These are phyloP conservation scores for Noctua comes DNA, from an alignment of 2,888 invertebrate species.

Conservation along the genomic window DNA sequence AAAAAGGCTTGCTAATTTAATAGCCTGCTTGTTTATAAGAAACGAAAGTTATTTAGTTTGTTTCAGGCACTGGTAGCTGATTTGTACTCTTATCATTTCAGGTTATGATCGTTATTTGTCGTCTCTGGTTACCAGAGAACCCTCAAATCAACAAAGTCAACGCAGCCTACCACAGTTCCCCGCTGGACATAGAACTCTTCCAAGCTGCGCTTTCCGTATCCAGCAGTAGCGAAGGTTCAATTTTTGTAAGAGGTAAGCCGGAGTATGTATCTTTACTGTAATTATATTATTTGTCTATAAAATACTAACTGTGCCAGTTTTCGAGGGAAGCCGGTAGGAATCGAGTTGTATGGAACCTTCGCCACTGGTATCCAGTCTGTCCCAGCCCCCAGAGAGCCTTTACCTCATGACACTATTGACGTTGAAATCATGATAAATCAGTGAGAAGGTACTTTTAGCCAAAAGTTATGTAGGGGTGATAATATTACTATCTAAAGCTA, in stretches of 20 bases:
- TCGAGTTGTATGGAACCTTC: too few relatives aligned
- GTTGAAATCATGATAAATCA: neutral
- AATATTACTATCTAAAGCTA: neutral
- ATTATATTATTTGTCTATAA: too few relatives aligned
- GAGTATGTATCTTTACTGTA: too few relatives aligned
- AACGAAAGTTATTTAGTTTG: neutral
- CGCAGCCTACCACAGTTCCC: neutral
- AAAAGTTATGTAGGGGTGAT: neutral
- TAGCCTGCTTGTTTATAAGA: neutral
- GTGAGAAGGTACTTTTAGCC: too few relatives aligned
- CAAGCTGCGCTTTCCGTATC: neutral
- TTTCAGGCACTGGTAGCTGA: neutral
- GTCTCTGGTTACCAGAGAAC: neutral
- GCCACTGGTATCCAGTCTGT: too few relatives aligned
- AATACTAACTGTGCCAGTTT: too few relatives aligned
- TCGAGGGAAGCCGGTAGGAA: too few relatives aligned
- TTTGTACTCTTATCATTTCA: neutral
- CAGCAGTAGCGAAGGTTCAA: too few relatives aligned
- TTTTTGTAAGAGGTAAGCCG: too few relatives aligned
- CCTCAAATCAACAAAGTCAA: neutral
- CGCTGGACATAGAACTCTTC: neutral
- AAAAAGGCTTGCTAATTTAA: slow-evolving; percentile 3
- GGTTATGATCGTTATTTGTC: too few relatives aligned
- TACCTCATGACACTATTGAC: neutral
- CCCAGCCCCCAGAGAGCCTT: neutral